Evolutionary conservation across 1,140 invertebrate species (phyloP).

Genomic region (Cyphomyrmex costatus): DNA sequence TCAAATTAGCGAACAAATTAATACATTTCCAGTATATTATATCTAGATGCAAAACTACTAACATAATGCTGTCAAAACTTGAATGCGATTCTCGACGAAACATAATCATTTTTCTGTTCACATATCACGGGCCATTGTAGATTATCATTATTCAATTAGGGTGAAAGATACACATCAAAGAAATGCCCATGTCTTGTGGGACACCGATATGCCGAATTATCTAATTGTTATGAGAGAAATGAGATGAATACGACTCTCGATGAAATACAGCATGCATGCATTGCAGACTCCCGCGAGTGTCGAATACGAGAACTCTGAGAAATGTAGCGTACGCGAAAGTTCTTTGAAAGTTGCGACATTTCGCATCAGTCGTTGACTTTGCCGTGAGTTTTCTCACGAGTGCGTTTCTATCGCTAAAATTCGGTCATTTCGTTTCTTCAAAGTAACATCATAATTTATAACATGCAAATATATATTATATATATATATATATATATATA

Average conservation of each 20-base stretch:
- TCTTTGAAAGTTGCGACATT: slow-evolving; percentile 26
- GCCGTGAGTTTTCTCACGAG: slow-evolving; percentile 57
- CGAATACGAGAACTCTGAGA: slow-evolving; percentile 64
- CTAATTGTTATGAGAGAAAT: slow-evolving; percentile 25
- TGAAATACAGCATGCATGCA: slow-evolving; percentile 42
- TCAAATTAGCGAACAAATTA: neutral
- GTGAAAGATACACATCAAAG: slow-evolving; percentile 11
- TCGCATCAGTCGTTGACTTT: slow-evolving; percentile 40
- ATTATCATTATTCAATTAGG: slow-evolving; percentile 60
- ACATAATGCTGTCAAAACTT: neutral
- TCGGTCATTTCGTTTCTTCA: neutral
- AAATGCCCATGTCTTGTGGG: neutral
- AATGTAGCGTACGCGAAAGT: slow-evolving; percentile 8
- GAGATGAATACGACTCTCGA: slow-evolving; percentile 52
- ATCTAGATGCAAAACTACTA: neutral
- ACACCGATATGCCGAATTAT: neutral
- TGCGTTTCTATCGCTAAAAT: neutral
- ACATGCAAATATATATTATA: neutral
- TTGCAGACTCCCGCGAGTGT: slow-evolving; percentile 52
- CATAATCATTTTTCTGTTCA: slow-evolving; percentile 18
- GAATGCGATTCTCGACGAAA: neutral
- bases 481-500: too few relatives aligned
- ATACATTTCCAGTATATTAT: neutral
- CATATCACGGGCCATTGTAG: neutral
- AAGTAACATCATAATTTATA: slow-evolving; percentile 7